Conservation (phyloP, 2,888 invertebrate genomes). For the Eupithecia exiguata region DNA sequence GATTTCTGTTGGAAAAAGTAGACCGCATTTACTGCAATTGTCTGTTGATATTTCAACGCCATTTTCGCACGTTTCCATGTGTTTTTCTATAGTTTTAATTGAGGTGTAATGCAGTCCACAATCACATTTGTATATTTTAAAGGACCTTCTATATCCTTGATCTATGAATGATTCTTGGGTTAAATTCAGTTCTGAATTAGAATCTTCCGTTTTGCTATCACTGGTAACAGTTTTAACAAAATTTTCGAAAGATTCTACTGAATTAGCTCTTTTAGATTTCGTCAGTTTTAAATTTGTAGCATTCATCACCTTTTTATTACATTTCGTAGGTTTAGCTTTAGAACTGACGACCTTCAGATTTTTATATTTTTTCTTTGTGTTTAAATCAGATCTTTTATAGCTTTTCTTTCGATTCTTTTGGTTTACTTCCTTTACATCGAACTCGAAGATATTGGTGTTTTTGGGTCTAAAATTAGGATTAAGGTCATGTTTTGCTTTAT, state of each 20-base stretch:
- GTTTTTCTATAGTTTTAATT: slow-evolving; percentile 45
- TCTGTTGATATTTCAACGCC: slow-evolving; percentile 45
- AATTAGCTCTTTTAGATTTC: background rate
- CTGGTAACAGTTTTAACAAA: slow-evolving; percentile 11
- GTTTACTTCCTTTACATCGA: background rate
- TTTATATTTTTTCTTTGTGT: background rate
- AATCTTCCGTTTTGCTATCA: background rate
- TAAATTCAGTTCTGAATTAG: background rate
- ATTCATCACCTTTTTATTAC: background rate
- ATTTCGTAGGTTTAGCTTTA: background rate
- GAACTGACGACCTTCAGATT: background rate
- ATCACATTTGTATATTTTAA: slow-evolving; percentile 49
- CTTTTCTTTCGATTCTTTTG: background rate
- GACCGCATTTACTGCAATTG: slow-evolving; percentile 55
- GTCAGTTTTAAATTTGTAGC: background rate
- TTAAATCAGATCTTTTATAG: background rate
- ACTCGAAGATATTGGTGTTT: background rate
- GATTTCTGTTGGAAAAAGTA: slow-evolving; percentile 52
- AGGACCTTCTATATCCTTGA: background rate
- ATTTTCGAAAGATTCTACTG: slow-evolving; percentile 8
- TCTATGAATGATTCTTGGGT: background rate
- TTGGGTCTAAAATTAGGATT: background rate
- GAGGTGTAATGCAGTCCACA: slow-evolving; percentile 59
- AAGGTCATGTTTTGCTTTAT: background rate
- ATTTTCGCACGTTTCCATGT: slow-evolving; percentile 43